Base-by-base conservation (phyloP, 2,797 vertebrate genomes). In the Enteromius thamalakanensis region DNA sequence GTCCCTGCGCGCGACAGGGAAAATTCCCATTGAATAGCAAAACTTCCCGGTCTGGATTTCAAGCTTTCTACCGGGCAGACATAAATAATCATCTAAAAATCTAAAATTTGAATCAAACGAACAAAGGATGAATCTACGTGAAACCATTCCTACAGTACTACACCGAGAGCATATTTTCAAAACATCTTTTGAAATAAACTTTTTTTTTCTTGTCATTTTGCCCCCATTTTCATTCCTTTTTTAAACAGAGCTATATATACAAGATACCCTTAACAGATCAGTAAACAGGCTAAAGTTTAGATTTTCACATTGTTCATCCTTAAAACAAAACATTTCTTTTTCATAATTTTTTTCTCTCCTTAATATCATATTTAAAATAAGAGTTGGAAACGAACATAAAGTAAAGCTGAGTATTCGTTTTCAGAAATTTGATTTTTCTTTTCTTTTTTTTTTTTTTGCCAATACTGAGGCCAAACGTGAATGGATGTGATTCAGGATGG, bases 71-170 rank as follows among this genome's bases (percentile, higher is more conserved):
- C 94, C 94, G 92, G 91, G 91, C 95, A 91, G 95, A 97, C 97
- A 98, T 99, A 99, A 99, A 99, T 99, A 97, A 97, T 96, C 90
- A 93, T 96, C 97, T 97, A 98, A 95, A 95, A 96, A 95, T 92
- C 96, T 96, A 96, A 93, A 92, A 91, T 97, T 96, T 95, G 51
- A 83, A 97, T 96, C 93, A 95, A 95, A 97, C 96, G 94, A 95
- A 95, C 96, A 98, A 96, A 95, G 93, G 95, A 93, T 95, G 93
- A 95, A 95, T 96, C 97, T 97, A 97, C 96, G 94, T 93, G 94
- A 95, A 94, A 94, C 97, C 96, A 96, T 96, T 97, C 96, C 96
- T 96, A 97, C 95, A 96, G 96, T 95, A 97, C 96, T 97, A 97
- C 96, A 97, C 94, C 90, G 96, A 98, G 97, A 97, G 97, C 97